A percentile compares a stretch with the other conserved stretches of the same genome.
Evolutionary conservation across 2,797 vertebrate species (phyloP).

Genomic region (Lophotriccus pileatus): DNA sequence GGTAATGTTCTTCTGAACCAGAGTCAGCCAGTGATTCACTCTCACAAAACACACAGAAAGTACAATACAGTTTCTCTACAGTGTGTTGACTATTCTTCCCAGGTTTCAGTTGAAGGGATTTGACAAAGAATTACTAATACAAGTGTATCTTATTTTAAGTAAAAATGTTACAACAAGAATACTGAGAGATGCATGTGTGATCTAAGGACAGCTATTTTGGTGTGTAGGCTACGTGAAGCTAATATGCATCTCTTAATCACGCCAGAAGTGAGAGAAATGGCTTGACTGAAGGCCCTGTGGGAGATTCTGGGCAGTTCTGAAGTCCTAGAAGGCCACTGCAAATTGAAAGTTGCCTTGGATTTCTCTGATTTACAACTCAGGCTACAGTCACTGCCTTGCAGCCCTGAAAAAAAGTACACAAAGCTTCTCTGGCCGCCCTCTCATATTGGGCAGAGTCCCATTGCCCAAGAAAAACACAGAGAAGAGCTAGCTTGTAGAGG

Average conservation of each 20-base stretch:
- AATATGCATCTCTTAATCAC: neutral
- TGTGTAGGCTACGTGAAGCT: neutral
- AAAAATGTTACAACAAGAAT: neutral
- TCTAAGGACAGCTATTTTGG: neutral
- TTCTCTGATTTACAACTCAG: neutral
- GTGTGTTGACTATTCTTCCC: neutral
- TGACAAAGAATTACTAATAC: neutral
- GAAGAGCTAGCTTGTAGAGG: neutral
- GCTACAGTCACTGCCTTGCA: neutral
- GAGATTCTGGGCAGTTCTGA: neutral
- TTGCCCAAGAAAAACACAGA: neutral
- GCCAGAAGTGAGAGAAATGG: neutral
- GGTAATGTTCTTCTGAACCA: neutral
- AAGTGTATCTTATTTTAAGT: neutral
- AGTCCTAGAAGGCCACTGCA: neutral
- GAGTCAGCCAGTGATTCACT: neutral
- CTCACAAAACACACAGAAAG: neutral
- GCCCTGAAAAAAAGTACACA: neutral
- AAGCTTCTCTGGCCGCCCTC: neutral
- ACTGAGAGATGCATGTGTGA: neutral
- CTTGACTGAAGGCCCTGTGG: neutral
- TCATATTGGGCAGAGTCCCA: rapidly evolving
- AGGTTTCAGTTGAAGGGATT: neutral
- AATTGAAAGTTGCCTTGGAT: neutral
- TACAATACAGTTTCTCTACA: neutral